phyloP scores from a whole-genome alignment of 2,113 vertebrate genomes.

The Quiscalus mexicanus region DNA sequence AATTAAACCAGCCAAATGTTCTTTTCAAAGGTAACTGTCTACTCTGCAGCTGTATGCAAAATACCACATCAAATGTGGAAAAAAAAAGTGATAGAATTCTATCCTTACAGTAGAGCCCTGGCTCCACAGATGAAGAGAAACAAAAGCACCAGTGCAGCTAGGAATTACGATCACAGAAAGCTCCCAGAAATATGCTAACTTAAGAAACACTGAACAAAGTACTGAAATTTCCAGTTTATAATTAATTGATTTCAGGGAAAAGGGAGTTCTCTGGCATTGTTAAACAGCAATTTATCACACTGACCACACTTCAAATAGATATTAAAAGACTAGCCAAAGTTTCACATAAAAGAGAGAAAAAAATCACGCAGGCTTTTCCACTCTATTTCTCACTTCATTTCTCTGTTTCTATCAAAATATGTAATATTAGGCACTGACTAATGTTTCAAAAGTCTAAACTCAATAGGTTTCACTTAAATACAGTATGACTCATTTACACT shows the following conservation, averaged over 20 bases:
- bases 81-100: slow-evolving; percentile 77
- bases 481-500: slow-evolving; percentile 57
- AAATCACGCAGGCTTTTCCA: slow-evolving; percentile 57
- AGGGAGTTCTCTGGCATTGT: slow-evolving; percentile 63
- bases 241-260: slow-evolving; percentile 68
- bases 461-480: slow-evolving; percentile 50
- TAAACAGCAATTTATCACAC: slow-evolving; percentile 66
- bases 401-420: slow-evolving; percentile 62
- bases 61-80: slow-evolving; percentile 81
- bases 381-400: slow-evolving; percentile 70
- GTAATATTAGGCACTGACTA: slow-evolving; percentile 50
- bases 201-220: slow-evolving; percentile 69
- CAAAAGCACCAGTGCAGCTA: slow-evolving; percentile 73
- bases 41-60: slow-evolving; percentile 89
- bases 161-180: slow-evolving; percentile 67
- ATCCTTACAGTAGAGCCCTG: slow-evolving; percentile 73
- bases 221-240: slow-evolving; percentile 73
- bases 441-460: slow-evolving; percentile 43
- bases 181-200: slow-evolving; percentile 74
- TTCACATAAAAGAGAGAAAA: slow-evolving; percentile 18
- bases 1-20: slow-evolving; percentile 85
- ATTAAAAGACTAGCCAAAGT: slow-evolving; percentile 53
- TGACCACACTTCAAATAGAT: slow-evolving; percentile 55
- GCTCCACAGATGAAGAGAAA: slow-evolving; percentile 73
- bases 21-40: slow-evolving; percentile 88